Evolutionary conservation across 2,797 vertebrate genomes (phyloP), one percentile per base, ranked within the genome.

Genomic region (Poeciliopsis paucimaculata): DNA sequence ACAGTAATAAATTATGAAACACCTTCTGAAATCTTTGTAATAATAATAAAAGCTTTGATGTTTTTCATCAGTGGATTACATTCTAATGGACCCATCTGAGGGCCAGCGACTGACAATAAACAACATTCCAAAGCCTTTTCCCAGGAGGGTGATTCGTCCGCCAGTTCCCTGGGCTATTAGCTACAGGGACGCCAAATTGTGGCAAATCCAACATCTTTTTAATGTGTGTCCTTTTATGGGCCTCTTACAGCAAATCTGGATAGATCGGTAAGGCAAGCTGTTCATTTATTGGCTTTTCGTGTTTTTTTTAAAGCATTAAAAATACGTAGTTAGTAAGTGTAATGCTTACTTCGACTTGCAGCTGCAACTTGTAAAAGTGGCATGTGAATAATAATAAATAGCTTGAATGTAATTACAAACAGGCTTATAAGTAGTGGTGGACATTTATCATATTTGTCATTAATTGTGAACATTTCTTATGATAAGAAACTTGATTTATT

Each of bases 61-160:
- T 51, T 15, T 15, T 2, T 73, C 7, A 1, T 45, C 82, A 99
- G 98, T 99, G 86, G 96, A 98, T 87, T 99, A 99, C 85, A 93
- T 98, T 88, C 92, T 99, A 84, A 93, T 96, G 93, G 97, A 98
- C 84, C 95, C 96, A 2, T 87, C 87, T 45, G 97, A 99, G 88
- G 94, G 89, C 55, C 82, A 95, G 84, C 95, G 98, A 41, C 93
- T 99, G 28, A 94, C 93, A 39, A 96, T 99, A 80, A 53, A 47
- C 80, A 96, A 82, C 47, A 89, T 94, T 60, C 97, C 97, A 7
- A 86, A 28, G 2, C 68, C 92, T 15, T 97, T 97, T 84, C 96
- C 96, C 68, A 88, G 75, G 12, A 96, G 95, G 88, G 84, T 97
- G 76, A 91, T 98, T 78, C 94, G 95, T 79, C 96, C 94, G 0